Conservation (phyloP, 2,113 vertebrate species). For the Sclerurus mexicanus region DNA sequence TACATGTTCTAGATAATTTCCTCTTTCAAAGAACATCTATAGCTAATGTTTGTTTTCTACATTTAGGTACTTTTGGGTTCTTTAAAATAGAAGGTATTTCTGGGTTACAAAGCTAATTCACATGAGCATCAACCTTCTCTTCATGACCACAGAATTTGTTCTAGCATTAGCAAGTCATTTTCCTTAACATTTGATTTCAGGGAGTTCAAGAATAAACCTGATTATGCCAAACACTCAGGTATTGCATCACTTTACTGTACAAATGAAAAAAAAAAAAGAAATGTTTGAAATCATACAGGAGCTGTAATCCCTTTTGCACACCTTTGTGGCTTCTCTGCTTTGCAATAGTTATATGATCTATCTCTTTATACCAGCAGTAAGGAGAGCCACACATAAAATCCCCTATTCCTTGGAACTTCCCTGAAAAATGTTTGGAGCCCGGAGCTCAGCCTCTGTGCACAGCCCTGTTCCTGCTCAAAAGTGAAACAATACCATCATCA, state of each 20-base stretch:
- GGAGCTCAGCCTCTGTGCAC: neutral
- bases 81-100: neutral
- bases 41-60: neutral
- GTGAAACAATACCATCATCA: neutral
- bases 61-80: neutral
- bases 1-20: neutral
- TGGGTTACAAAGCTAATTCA: neutral
- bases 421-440: neutral
- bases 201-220: neutral
- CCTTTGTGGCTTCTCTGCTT: neutral
- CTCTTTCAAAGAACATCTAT: neutral
- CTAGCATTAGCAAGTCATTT: neutral
- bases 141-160: neutral
- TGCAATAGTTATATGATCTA: neutral
- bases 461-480: neutral
- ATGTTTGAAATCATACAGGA: neutral
- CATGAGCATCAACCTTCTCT: neutral
- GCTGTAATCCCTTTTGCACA: neutral
- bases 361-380: neutral
- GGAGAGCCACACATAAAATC: neutral
- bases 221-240: neutral
- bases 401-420: neutral
- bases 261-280: neutral
- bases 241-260: rapidly evolving
- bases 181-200: neutral